Percentiles rank a stretch among this genome's conserved stretches.
Conservation (phyloP, 1,140 invertebrate species). For the Ptiloglossa arizonensis region DNA sequence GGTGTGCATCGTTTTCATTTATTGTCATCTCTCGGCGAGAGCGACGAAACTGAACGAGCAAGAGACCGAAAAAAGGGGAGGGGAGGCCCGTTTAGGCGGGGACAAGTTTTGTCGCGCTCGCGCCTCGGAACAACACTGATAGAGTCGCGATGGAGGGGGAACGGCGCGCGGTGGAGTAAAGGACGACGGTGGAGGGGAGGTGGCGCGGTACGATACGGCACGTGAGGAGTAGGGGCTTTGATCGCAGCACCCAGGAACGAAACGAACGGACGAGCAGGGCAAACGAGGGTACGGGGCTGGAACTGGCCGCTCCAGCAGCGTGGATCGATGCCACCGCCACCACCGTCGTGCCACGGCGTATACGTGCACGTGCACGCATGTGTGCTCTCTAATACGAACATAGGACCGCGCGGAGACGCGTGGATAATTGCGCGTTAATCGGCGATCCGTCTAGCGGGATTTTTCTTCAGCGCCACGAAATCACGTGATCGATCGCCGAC, state of each 20-base stretch:
- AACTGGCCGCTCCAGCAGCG: conserved; percentile 69
- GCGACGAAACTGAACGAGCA: no score
- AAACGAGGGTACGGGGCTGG: conserved; percentile 40
- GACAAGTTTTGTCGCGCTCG: no score
- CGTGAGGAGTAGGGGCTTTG: conserved; percentile 16
- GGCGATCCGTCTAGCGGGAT: neutral
- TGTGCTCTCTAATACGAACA: no score
- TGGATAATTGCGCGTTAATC: neutral
- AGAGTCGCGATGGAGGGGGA: conserved; percentile 52
- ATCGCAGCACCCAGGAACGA: conserved; percentile 43
- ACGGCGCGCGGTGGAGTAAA: conserved; percentile 48
- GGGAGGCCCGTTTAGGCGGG: no score
- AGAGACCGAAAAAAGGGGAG: no score
- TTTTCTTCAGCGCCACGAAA: no score
- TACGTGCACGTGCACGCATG: conserved; percentile 59
- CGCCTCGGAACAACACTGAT: no score
- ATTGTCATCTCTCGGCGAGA: no score
- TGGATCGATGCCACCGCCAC: conserved; percentile 72
- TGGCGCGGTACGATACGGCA: neutral
- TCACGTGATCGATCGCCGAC: neutral
- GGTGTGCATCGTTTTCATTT: no score
- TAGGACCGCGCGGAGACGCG: no score
- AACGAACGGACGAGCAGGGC: conserved; percentile 36
- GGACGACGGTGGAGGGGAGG: conserved; percentile 28
- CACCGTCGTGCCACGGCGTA: conserved; percentile 48